These are phyloP conservation scores for Dendrolimus kikuchii DNA, from an alignment of 1,140 invertebrate species.

Conservation along the genomic window DNA sequence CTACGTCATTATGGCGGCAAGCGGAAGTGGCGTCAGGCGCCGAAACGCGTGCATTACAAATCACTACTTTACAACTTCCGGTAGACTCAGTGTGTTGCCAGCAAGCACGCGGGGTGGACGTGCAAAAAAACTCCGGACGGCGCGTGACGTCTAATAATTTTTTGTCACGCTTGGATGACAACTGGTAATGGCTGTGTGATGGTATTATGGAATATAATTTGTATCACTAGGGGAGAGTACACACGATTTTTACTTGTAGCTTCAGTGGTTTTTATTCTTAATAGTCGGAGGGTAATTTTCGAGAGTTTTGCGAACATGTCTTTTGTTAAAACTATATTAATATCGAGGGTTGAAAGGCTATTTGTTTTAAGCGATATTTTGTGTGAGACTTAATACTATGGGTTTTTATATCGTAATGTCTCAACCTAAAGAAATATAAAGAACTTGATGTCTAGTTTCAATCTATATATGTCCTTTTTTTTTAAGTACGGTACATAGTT, in stretches of 20 bases:
- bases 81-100: conserved; percentile 35
- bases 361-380: too few species aligned
- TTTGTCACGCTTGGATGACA: conserved; percentile 42
- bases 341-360: too few species aligned
- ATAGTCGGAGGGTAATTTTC: neutral
- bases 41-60: conserved; percentile 69
- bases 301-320: too few species aligned
- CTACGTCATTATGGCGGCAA: conserved; percentile 48
- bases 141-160: conserved; percentile 48
- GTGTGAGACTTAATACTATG: too few species aligned
- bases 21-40: conserved; percentile 59
- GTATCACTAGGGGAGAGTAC: conserved; percentile 19
- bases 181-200: conserved; percentile 53
- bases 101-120: conserved; percentile 32
- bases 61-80: conserved; percentile 70
- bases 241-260: conserved; percentile 16
- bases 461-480: too few species aligned
- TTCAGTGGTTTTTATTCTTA: conserved; percentile 6
- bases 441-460: too few species aligned
- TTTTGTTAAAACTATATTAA: too few species aligned
- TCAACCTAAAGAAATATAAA: too few species aligned
- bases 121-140: conserved; percentile 35
- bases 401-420: too few species aligned
- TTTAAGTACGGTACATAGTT: too few species aligned
- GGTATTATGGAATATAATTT: conserved; percentile 66